These are phyloP conservation scores for Nebria salina DNA, from an alignment of 2,888 invertebrate genomes.

Conservation along the genomic window DNA sequence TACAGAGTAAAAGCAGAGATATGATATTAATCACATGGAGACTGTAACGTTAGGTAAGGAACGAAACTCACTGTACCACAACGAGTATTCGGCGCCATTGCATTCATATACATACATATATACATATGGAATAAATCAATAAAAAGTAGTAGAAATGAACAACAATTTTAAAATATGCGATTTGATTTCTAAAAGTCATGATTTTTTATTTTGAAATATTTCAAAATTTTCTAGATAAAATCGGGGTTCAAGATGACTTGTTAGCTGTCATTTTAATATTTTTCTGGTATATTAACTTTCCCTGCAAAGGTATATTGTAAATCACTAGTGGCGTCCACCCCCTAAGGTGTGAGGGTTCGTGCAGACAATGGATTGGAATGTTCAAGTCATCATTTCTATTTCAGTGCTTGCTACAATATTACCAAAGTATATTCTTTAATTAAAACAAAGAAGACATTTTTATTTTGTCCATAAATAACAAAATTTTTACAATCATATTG, in stretches of 20 bases:
- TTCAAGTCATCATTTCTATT: neutral
- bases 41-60: constrained; percentile 36
- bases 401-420: neutral
- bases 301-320: neutral
- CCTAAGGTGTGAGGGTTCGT: constrained; percentile 22
- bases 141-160: no score
- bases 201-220: neutral
- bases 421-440: neutral
- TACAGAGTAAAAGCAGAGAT: constrained; percentile 22
- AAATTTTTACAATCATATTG: no score
- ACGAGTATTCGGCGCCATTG: neutral
- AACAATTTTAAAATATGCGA: no score
- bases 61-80: constrained; percentile 20
- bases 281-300: neutral
- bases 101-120: neutral
- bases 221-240: neutral
- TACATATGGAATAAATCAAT: neutral
- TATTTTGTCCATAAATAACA: no score
- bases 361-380: neutral
- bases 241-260: neutral
- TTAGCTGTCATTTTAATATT: constrained; percentile 3
- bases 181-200: no score
- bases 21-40: constrained; percentile 42
- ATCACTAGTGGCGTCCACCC: neutral
- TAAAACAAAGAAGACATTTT: no score